Base-by-base conservation (phyloP, 2,888 invertebrate genomes). In the Habrosyne pyritoides region DNA sequence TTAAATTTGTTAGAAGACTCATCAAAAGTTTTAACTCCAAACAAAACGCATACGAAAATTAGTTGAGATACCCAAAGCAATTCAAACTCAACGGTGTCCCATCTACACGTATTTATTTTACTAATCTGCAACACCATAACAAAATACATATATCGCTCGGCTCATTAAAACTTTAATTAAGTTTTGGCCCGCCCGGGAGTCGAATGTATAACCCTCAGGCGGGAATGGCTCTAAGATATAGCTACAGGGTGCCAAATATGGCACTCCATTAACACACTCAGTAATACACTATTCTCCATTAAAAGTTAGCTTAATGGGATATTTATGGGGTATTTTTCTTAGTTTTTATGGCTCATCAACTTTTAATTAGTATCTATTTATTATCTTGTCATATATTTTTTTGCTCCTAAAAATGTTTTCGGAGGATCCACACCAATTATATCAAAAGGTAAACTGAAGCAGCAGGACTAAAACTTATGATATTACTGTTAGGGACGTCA, bases 121-220 rank as follows among this genome's bases (percentile, higher is more conserved):
- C 21, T 56, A 55, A 47, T 61, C 58, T 60, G 54, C 47, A 48
- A 47, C 42, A 47, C 57, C 55, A 58, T 42, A 52, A 58, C 66
- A 58, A 69, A 78, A 77, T 75, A 77, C 73, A 75, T 73, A 82
- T 80, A 79, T 77, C 67, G 76, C 74, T 67, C 61, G 75, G 71
- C 82, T 86, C 84, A 87, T 88, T 87, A 86, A 85, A 89, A 89
- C 81, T 89, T 89, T 87, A 89, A 88, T 89, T 87, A 88, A 89
- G 84, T 88, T 88, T 79, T 75, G 69, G 71, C 75, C 69, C 81
- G 68, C 69, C 56, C 70, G 78, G 71, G 79, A 83, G 75, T 79
- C 73, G 74, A 81, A 82, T 76, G 75, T 79, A 74, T 77, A 74
- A 79, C 71, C 71, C 60, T 61, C 61, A 64, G 60, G 59, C 59